Evolutionary conservation across 2,797 vertebrate genomes (phyloP).

Genomic region (Telmatherina bonti): DNA sequence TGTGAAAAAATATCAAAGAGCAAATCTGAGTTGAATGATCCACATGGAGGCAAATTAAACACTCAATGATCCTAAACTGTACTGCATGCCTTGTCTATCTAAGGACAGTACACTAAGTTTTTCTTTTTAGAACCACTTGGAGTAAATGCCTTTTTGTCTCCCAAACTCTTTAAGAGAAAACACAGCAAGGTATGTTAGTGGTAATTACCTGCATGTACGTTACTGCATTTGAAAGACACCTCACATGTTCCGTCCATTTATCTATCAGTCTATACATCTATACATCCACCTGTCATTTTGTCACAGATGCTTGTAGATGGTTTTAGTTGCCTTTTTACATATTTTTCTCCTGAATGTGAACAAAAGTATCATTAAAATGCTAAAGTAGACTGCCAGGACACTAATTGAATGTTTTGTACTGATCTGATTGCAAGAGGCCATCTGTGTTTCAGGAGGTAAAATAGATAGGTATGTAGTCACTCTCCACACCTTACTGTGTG

Average conservation of each 20-base stretch:
- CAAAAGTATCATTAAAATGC: not conserved
- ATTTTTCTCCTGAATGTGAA: not conserved
- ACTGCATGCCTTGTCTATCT: not conserved
- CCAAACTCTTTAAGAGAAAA: not conserved
- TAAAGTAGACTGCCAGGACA: not conserved
- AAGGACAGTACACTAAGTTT: not conserved
- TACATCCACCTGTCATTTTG: too few relatives aligned
- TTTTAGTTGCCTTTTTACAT: not conserved
- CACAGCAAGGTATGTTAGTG: not conserved
- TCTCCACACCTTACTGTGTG: slow-evolving; percentile 11
- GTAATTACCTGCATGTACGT: not conserved
- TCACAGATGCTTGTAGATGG: not conserved
- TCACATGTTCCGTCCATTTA: too few relatives aligned
- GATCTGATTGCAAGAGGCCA: not conserved
- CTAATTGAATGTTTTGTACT: not conserved
- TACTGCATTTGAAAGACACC: too few relatives aligned
- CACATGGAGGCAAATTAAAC: not conserved
- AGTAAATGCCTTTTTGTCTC: not conserved
- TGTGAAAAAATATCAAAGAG: not conserved
- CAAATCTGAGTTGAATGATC: not conserved
- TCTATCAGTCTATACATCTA: too few relatives aligned
- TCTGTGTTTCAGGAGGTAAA: not conserved
- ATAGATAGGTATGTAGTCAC: slow-evolving; percentile 26
- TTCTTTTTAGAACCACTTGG: not conserved
- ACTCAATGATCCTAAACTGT: not conserved